Conservation (phyloP, 2,888 invertebrate species). For the Andricus quercusramuli region DNA sequence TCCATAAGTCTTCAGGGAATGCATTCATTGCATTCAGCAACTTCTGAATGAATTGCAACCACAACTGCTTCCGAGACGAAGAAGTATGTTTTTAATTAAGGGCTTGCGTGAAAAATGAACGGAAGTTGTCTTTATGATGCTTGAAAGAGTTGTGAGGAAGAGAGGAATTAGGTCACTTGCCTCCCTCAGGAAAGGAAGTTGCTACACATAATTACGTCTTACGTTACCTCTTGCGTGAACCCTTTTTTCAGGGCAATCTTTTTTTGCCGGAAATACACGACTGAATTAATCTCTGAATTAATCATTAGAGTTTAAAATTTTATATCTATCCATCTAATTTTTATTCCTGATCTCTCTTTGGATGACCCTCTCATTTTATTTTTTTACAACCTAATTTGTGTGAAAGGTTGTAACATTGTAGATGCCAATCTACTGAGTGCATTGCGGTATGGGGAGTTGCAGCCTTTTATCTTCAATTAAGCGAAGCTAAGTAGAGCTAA, state of each 20-base stretch:
- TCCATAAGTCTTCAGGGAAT: background rate
- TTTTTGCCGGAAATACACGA: background rate
- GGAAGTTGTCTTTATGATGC: constrained; percentile 19
- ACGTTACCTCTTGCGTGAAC: constrained; percentile 19
- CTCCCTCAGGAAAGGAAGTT: constrained; percentile 27
- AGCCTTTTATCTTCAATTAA: constrained; percentile 67
- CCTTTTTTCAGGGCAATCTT: background rate
- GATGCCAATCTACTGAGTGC: constrained; percentile 19
- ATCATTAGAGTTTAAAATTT: background rate
- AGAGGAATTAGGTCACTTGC: constrained; percentile 24
- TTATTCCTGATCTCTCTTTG: background rate
- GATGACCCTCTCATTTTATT: background rate
- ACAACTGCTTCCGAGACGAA: constrained; percentile 23
- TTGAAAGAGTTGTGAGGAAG: constrained; percentile 34
- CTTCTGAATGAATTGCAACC: constrained; percentile 32
- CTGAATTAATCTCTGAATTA: background rate
- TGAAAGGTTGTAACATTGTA: background rate
- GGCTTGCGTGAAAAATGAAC: background rate
- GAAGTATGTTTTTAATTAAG: constrained; percentile 36
- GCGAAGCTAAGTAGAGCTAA: constrained; percentile 66
- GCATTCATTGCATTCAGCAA: constrained; percentile 1
- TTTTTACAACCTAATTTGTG: background rate
- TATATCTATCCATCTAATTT: background rate
- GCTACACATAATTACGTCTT: constrained; percentile 29
- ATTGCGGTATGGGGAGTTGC: constrained; percentile 9